These are phyloP conservation scores for Seira sanloemensis DNA, from an alignment of 2,888 invertebrate genomes.

Conservation along the genomic window DNA sequence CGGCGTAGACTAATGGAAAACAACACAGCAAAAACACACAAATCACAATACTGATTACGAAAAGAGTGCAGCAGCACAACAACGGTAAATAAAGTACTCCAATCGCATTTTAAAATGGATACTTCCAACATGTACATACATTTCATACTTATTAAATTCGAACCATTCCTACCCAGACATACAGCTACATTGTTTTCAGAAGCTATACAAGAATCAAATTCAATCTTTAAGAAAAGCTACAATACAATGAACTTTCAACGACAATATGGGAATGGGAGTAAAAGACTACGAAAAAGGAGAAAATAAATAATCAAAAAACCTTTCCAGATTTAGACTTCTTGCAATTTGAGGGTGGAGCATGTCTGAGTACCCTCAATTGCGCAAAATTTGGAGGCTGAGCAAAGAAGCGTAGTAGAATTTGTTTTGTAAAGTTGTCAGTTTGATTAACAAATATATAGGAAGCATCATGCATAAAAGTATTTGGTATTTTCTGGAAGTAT, in stretches of 20 bases:
- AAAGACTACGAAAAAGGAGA: background rate
- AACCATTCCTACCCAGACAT: background rate
- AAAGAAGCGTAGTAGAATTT: too few relatives aligned
- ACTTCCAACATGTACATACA: too few relatives aligned
- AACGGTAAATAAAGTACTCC: too few relatives aligned
- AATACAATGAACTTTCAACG: background rate
- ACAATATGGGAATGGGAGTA: constrained; percentile 30
- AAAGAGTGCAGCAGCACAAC: too few relatives aligned
- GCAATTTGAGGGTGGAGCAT: constrained; percentile 90
- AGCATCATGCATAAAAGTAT: background rate
- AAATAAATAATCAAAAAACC: constrained; percentile 77
- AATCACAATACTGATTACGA: background rate
- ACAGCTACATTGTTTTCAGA: background rate
- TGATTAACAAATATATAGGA: too few relatives aligned
- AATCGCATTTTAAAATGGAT: too few relatives aligned
- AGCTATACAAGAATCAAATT: constrained; percentile 8
- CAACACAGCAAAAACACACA: constrained; percentile 42
- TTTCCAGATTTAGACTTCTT: constrained; percentile 90
- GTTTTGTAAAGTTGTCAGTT: too few relatives aligned
- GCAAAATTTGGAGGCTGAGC: constrained; percentile 85
- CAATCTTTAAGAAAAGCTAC: background rate
- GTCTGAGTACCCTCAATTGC: constrained; percentile 87
- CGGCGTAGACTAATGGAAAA: constrained; percentile 88
- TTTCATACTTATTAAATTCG: too few relatives aligned
- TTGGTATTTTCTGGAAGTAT: background rate